These are phyloP conservation scores for Luscinia megarhynchos DNA, from an alignment of 2,797 vertebrate species.

Conservation along the genomic window DNA sequence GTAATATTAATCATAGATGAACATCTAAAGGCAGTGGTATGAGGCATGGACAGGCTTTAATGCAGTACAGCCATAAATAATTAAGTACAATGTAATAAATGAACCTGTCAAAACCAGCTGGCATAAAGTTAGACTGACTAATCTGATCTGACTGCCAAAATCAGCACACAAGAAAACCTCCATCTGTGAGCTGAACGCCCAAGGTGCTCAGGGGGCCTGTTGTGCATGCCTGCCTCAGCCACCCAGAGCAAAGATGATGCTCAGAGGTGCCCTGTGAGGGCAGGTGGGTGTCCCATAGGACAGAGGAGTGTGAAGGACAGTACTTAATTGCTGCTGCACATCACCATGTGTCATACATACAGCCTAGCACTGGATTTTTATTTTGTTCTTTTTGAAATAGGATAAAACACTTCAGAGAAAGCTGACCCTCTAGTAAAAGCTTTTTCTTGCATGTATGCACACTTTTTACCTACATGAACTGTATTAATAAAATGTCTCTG, in stretches of 20 bases:
- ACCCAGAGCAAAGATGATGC: background rate
- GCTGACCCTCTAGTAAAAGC: background rate
- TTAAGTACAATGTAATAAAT: constrained; percentile 3
- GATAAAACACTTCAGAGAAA: background rate
- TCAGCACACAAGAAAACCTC: background rate
- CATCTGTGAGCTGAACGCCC: background rate
- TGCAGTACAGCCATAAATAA: constrained; percentile 20
- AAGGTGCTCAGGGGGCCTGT: background rate
- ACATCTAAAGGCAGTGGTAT: background rate
- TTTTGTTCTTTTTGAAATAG: background rate
- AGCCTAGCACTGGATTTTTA: background rate
- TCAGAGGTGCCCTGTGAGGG: background rate
- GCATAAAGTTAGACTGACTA: background rate
- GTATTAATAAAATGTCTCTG: background rate
- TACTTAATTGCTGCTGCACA: background rate
- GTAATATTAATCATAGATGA: background rate
- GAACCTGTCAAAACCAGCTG: background rate
- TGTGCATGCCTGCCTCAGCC: background rate
- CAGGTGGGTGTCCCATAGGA: background rate
- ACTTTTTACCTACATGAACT: background rate
- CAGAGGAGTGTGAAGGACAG: background rate
- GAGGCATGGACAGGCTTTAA: background rate
- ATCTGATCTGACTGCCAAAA: constrained; percentile 12
- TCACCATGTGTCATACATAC: background rate
- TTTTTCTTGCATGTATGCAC: background rate